Evolutionary conservation across 2,113 vertebrate genomes (phyloP), one percentile per base, ranked within the genome.

Genomic region (Benitochromis conjunctus): DNA sequence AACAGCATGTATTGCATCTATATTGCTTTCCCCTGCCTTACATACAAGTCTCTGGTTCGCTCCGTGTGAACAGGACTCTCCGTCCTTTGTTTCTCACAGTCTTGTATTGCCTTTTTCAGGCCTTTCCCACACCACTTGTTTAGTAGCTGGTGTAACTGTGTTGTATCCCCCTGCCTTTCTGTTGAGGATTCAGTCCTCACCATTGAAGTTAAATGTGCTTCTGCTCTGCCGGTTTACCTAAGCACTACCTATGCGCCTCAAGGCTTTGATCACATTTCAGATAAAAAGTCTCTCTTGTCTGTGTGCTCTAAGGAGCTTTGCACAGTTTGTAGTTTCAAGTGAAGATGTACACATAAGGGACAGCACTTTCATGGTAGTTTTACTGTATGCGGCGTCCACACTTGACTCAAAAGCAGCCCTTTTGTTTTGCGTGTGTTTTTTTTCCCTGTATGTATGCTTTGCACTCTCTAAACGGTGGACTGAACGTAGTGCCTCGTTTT

Each of bases 231-330:
- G 81, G 92, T 93, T 92, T 85, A 88, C 79, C 89, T 89, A 54
- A 87, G 81, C 82, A 26, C 54, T 86, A 80, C 76, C 82, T 56
- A 4, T n/a, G 89, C 31, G 3, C 79, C 80, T 58, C n/a, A 2
- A 24, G 79, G 77, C 89, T 95, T 94, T 94, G 90, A 94, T 93
- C 89, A 84, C 46, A 7, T 86, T 79, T 90, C 71, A 83, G 82
- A 92, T 88, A 84, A 91, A 66, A 84, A 66, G 85, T 81, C 26
- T 82, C 48, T 24, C 26, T 57, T 64, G 36, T 85, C 41, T 87
- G 56, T 31, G 26, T 10, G 36, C 87, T 53, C 11, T 11, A 54
- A 56, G 55, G 55, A 80, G 81, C 82, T 76, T 71, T 53, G 53
- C 74, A 41, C 54, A 4, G 48, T 83, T 85, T 64, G 26, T 16